Conservation (phyloP, 1,140 invertebrate genomes). For the Homarus americanus region DNA sequence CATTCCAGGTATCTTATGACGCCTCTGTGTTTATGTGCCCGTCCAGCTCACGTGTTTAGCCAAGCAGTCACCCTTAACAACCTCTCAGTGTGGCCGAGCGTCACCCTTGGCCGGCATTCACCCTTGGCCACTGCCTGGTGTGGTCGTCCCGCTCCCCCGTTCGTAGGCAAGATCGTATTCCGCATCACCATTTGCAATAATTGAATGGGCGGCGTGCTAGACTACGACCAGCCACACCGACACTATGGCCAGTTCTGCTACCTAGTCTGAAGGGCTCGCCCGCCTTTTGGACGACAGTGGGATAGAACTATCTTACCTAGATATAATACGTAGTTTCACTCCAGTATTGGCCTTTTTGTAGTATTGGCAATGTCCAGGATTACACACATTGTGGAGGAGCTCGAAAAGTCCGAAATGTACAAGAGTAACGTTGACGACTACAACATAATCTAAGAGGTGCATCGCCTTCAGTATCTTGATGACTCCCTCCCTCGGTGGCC, state of each 20-base stretch:
- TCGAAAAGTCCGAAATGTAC: background rate
- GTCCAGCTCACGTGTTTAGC: no score
- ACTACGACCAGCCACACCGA: background rate
- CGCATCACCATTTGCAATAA: conserved; percentile 11
- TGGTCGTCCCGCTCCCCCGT: background rate
- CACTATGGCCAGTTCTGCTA: background rate
- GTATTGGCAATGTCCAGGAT: background rate
- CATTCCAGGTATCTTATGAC: no score
- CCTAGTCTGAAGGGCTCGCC: background rate
- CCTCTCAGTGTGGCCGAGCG: no score
- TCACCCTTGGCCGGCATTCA: no score
- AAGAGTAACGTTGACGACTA: background rate
- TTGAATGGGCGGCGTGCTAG: background rate
- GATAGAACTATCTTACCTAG: background rate
- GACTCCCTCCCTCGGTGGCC: no score
- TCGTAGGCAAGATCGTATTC: conserved; percentile 14
- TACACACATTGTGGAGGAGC: background rate
- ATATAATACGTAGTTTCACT: background rate
- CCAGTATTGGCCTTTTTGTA: background rate
- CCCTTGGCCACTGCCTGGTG: background rate
- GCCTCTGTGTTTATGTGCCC: no score
- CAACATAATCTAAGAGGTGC: no score
- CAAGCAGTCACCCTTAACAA: background rate
- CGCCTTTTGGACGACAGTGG: background rate
- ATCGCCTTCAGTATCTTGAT: no score